A percentile compares a stretch with the other conserved stretches of the same genome.
Evolutionary conservation across 2,797 vertebrate genomes (phyloP).

Genomic region (Pangasius larnaudii): DNA sequence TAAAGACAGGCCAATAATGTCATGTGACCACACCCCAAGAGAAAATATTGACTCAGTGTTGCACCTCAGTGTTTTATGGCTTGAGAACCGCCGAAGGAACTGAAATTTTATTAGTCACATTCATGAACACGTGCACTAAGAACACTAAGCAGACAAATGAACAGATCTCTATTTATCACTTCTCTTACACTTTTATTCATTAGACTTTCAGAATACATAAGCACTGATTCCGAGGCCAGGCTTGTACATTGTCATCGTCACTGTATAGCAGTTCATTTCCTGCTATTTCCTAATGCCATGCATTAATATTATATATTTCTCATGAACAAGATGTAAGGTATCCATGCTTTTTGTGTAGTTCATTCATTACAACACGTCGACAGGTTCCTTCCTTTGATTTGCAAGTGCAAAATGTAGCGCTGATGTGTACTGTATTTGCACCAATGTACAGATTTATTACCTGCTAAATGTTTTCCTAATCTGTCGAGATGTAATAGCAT

Average conservation of each 20-base stretch:
- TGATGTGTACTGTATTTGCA: neutral
- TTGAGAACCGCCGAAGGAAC: neutral
- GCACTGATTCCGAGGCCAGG: neutral
- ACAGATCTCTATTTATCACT: neutral
- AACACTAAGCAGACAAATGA: neutral
- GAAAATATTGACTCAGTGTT: slow-evolving; percentile 23
- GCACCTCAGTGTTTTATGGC: slow-evolving; percentile 5
- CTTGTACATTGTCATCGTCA: neutral
- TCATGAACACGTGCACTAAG: neutral
- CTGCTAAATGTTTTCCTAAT: neutral
- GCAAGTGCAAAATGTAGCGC: neutral
- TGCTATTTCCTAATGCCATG: neutral
- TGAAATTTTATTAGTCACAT: neutral
- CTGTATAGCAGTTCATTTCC: neutral
- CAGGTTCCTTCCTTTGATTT: neutral
- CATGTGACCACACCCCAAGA: neutral
- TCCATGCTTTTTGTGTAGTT: neutral
- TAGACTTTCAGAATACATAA: neutral
- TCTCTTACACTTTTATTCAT: neutral
- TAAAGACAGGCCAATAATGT: neutral
- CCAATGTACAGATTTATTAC: neutral
- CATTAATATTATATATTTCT: neutral
- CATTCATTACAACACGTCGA: neutral
- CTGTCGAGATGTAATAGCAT: neutral
- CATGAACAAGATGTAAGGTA: neutral